Evolutionary conservation across 2,113 vertebrate genomes (phyloP).

Genomic region (Tyto alba): DNA sequence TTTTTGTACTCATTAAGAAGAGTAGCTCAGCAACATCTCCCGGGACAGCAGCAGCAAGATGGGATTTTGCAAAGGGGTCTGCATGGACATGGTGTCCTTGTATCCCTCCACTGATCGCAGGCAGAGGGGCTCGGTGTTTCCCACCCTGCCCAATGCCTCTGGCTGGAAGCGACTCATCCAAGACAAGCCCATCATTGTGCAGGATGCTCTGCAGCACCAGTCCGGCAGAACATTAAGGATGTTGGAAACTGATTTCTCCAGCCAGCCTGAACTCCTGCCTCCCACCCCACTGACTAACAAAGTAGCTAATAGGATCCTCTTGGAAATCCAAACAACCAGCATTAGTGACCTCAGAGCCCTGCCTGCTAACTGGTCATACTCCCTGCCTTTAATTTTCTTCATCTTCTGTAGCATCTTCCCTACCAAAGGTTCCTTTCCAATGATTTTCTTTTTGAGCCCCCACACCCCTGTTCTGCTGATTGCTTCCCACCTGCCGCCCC

Average conservation of each 20-base stretch:
- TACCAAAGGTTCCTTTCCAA: not conserved
- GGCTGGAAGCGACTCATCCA: not conserved
- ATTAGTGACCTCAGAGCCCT: constrained; percentile 29
- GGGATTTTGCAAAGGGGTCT: not conserved
- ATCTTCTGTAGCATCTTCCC: not conserved
- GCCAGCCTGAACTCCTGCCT: constrained; percentile 24
- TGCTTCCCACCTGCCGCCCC: not conserved
- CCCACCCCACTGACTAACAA: constrained; percentile 19
- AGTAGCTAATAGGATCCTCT: constrained; percentile 39
- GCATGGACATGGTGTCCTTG: not conserved
- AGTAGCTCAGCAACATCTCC: not conserved
- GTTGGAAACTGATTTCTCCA: constrained; percentile 12
- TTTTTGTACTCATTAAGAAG: not conserved
- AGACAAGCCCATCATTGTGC: constrained; percentile 37
- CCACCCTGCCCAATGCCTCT: rapidly evolving
- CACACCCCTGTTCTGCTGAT: not conserved
- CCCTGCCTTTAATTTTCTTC: not conserved
- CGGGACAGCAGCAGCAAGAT: not conserved
- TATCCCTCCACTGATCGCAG: not conserved
- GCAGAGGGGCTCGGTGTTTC: not conserved
- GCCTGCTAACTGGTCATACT: not conserved
- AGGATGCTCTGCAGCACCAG: not conserved
- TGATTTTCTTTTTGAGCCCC: not conserved
- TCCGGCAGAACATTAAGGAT: constrained; percentile 25
- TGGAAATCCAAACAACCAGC: constrained; percentile 48